phyloP scores from a whole-genome alignment of 2,888 invertebrate species.

The Phyto melanocephala region DNA sequence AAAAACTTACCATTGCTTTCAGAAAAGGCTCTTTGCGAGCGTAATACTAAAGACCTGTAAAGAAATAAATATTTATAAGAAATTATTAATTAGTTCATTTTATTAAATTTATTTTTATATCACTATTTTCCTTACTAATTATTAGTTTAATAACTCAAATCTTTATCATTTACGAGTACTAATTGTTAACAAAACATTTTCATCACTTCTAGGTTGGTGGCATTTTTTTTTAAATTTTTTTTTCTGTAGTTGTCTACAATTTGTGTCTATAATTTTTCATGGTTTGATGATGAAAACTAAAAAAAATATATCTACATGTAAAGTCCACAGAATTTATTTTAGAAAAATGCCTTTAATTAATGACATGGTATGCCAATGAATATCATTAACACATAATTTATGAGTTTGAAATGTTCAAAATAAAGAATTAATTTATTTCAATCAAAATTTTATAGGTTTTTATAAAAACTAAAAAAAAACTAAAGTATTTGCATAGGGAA shows the following conservation, averaged over 20 bases:
- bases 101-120: background rate
- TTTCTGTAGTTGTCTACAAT: slow-evolving; percentile 25
- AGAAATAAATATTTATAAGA: slow-evolving; percentile 61
- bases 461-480: too few species aligned
- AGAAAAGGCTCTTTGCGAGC: slow-evolving; percentile 76
- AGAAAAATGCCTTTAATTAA: slow-evolving; percentile 56
- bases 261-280: slow-evolving; percentile 28
- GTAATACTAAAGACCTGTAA: slow-evolving; percentile 78
- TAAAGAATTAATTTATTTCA: too few species aligned
- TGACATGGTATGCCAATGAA: slow-evolving; percentile 56
- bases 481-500: too few species aligned
- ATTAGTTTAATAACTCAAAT: too few species aligned
- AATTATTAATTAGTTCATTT: slow-evolving; percentile 21
- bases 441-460: too few species aligned
- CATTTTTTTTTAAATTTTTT: background rate
- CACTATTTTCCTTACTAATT: too few species aligned
- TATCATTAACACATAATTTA: slow-evolving; percentile 20
- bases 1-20: slow-evolving; percentile 77
- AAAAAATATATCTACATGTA: background rate
- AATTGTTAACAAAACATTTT: slow-evolving; percentile 1
- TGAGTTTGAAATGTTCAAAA: background rate
- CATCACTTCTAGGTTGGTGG: slow-evolving; percentile 16
- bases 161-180: too few species aligned
- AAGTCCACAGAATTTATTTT: background rate
- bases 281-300: slow-evolving; percentile 12